Base-by-base conservation (phyloP, 2,113 vertebrate species). In the Periophthalmus modestus region DNA sequence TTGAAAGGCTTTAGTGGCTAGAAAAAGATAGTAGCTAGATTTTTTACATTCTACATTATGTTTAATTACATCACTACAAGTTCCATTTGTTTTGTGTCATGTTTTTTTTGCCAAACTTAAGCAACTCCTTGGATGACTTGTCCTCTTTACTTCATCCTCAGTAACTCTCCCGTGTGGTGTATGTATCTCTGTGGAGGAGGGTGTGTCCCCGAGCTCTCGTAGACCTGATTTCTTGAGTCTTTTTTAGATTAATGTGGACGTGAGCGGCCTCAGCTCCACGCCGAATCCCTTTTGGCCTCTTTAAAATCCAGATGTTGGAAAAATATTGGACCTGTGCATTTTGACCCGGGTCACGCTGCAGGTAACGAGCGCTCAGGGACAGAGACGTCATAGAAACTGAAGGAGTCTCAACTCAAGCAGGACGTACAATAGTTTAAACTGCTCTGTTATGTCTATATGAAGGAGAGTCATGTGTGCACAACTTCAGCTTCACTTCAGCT, bases 251-350 rank as follows among this genome's bases (percentile, higher is more conserved):
- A 62, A 82, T 55, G 77, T 15, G 43, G 72, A 70, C 33, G 75
- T 66, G 59, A 14, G 33, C 69, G 81, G 80, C 74, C 84, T 75
- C 19, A 16, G 79, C 76, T 74, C 77, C 68, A 70, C 55, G 47
- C 10, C 50, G 14, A 69, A 57, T 84, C 87, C 86, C 84, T 68
- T 39, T 18, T 57, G 86, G 48, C 74, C 67, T 34, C 66, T 83
- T 55, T 23, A 83, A 61, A 73, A 11, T 2, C 72, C 85, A 88
- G 87, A 88, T 88, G 84, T 88, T 85, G 69, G 76, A 68, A 71
- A 39, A 76, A 76, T 50, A 61, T 39, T 69, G 50, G 39, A 34
- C 19, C 69, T 74, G 21, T 3, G 67, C 50, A 5, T 66, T 63
- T 62, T 46, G 52, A 48, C 28, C 12, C 18, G 28, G 66, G 61